Evolutionary conservation across 2,797 vertebrate species (phyloP).

Genomic region (Betta splendens): DNA sequence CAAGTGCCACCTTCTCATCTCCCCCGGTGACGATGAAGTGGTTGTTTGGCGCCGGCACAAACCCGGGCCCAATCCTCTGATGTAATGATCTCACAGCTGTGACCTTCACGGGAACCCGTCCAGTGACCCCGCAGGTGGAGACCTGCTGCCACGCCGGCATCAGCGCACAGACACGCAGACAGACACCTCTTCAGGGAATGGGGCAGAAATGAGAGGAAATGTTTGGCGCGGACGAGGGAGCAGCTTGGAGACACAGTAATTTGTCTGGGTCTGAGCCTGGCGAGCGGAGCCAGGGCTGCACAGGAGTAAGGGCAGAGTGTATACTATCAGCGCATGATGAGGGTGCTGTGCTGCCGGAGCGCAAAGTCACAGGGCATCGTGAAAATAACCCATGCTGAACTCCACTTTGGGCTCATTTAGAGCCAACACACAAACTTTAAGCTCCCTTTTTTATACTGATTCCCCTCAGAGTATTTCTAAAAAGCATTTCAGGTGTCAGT

Average conservation of each 20-base stretch:
- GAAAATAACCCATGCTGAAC: constrained; percentile 52
- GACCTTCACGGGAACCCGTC: constrained; percentile 69
- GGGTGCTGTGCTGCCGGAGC: constrained; percentile 41
- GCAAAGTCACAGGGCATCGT: constrained; percentile 41
- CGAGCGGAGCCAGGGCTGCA: constrained; percentile 48
- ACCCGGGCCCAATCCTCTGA: constrained; percentile 53
- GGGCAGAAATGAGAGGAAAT: constrained; percentile 56
- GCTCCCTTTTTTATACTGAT: constrained; percentile 3
- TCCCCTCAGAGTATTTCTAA: constrained; percentile 21
- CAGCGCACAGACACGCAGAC: constrained; percentile 45
- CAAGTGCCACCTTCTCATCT: constrained; percentile 33
- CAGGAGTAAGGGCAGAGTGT: constrained; percentile 56
- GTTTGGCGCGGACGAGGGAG: constrained; percentile 51
- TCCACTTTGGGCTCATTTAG: constrained; percentile 47
- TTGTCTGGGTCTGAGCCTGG: constrained; percentile 64
- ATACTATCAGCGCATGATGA: constrained; percentile 66
- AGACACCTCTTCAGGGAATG: constrained; percentile 57
- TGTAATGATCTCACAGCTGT: constrained; percentile 70
- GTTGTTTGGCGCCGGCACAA: constrained; percentile 57
- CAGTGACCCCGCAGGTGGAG: constrained; percentile 64
- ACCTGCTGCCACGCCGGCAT: constrained; percentile 43
- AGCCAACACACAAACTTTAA: constrained; percentile 28
- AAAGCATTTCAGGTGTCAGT: constrained; percentile 19
- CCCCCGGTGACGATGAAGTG: constrained; percentile 45
- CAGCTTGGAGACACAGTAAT: constrained; percentile 65